A percentile compares a stretch with the other conserved stretches of the same genome.
Conservation (phyloP, 1,140 invertebrate species). For the Brachionus koreanus region DNA sequence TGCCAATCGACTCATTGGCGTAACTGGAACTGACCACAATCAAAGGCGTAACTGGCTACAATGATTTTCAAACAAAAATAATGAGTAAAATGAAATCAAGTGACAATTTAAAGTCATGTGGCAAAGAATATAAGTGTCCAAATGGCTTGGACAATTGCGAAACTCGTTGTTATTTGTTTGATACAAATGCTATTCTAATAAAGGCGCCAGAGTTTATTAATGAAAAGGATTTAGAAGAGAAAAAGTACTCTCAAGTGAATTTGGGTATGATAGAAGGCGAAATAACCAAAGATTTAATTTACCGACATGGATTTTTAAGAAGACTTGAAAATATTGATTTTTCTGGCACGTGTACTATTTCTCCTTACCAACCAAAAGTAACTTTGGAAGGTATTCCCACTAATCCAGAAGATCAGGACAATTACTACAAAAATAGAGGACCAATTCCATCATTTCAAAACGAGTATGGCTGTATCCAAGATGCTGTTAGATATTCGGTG, state of each 20-base stretch:
- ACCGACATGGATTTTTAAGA: constrained; percentile 57
- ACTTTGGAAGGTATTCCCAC: constrained; percentile 58
- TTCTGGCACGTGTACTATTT: constrained; percentile 58
- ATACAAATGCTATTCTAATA: constrained; percentile 57
- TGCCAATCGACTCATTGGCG: constrained; percentile 60
- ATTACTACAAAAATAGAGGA: constrained; percentile 58
- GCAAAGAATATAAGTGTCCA: constrained; percentile 55
- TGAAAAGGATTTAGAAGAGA: constrained; percentile 55
- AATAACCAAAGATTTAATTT: constrained; percentile 60
- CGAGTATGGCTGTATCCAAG: constrained; percentile 60
- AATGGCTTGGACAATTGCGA: constrained; percentile 54
- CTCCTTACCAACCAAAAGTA: constrained; percentile 56
- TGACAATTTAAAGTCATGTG: constrained; percentile 56
- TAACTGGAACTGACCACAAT: constrained; percentile 60
- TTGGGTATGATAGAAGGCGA: constrained; percentile 59
- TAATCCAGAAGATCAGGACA: constrained; percentile 58
- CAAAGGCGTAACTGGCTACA: too few relatives aligned
- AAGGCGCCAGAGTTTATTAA: constrained; percentile 58
- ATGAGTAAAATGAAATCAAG: constrained; percentile 58
- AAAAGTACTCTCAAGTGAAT: constrained; percentile 56
- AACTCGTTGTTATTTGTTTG: constrained; percentile 60
- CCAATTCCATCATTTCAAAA: constrained; percentile 59
- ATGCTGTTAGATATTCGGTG: constrained; percentile 56
- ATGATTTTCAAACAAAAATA: constrained; percentile 58
- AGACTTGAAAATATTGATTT: constrained; percentile 57